Evolutionary conservation across 2,797 vertebrate genomes (phyloP), one percentile per base, ranked within the genome.

Genomic region (Anguilla anguilla): DNA sequence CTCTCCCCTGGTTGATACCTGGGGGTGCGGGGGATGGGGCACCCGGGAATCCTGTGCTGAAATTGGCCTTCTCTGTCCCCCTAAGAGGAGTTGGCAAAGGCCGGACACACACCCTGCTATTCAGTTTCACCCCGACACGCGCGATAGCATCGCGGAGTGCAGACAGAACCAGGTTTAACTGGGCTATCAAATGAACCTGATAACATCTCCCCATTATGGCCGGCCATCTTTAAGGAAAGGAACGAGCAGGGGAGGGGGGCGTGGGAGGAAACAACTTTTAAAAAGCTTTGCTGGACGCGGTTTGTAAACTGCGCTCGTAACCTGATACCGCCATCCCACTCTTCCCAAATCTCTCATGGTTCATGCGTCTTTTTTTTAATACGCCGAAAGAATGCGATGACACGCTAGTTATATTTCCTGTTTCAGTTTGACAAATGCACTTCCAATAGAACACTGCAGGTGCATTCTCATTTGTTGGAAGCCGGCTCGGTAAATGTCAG

Each of bases 291-390:
- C 84, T 88, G 87, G 89, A 92, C 89, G 86, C 3, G 7, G 87
- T 91, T 91, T 91, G 87, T 90, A 89, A 91, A 91, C 89, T 87
- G 89, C 89, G 55, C 28, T 43, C 85, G 93, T 92, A 94, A 94
- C 90, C 84, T 88, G 87, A 94, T 86, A 90, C 92, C 86, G 82
- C 72, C 25, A 6, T 28, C 86, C 51, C 0, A n/a, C 72, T 90
- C 89, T 86, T 84, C 79, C 81, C 67, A 64, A 90, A 7, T 81
- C 83, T 88, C 85, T 91, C 92, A 90, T 85, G 91, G 90, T 90
- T 90, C 72, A 87, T 85, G 83, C 89, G 86, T 92, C 89, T 88
- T 90, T 84, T 84, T 88, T 74, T 91, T 90, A 88, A 89, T 92
- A 86, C 87, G 72, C 77, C 49, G 77, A 83, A 85, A 86, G 39